Conservation (phyloP, 2,888 invertebrate genomes). For the Trilocha varians region DNA sequence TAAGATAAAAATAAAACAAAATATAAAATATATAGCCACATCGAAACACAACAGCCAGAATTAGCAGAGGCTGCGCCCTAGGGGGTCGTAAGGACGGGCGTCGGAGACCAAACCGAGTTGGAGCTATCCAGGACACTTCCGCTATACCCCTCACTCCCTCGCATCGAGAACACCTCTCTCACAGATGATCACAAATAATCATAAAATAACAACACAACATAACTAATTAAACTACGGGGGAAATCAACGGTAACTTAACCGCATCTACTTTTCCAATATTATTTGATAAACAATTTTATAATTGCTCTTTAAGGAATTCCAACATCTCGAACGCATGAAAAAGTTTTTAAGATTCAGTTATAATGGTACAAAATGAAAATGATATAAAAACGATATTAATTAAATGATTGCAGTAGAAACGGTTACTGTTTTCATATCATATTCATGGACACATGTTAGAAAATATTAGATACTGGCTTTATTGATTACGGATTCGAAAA, state of each 20-base stretch:
- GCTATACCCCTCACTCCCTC: constrained; percentile 73
- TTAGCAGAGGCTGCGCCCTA: constrained; percentile 72
- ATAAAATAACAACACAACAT: constrained; percentile 62
- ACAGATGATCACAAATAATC: constrained; percentile 70
- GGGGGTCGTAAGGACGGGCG: constrained; percentile 53
- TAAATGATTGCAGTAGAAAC: background rate
- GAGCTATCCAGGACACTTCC: constrained; percentile 69
- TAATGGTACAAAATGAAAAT: constrained; percentile 20
- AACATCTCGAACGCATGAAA: constrained; percentile 46
- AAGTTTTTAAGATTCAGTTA: constrained; percentile 29
- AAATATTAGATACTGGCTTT: background rate
- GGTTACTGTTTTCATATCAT: constrained; percentile 32
- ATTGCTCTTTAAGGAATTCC: constrained; percentile 28
- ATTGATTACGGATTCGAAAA: constrained; percentile 4
- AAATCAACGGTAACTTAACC: constrained; percentile 45
- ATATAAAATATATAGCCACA: constrained; percentile 59
- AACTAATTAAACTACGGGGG: constrained; percentile 56
- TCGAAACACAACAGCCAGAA: constrained; percentile 72
- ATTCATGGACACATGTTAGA: constrained; percentile 19
- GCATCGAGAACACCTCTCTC: constrained; percentile 74
- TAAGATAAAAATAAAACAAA: constrained; percentile 47
- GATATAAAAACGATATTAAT: constrained; percentile 28
- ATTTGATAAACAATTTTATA: constrained; percentile 1
- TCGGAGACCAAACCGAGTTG: constrained; percentile 64
- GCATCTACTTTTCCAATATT: constrained; percentile 43